Percentiles rank a stretch among this genome's conserved stretches.
These are phyloP conservation scores for Pemphigus obesinymphae DNA, from an alignment of 1,140 invertebrate species.

Conservation along the genomic window DNA sequence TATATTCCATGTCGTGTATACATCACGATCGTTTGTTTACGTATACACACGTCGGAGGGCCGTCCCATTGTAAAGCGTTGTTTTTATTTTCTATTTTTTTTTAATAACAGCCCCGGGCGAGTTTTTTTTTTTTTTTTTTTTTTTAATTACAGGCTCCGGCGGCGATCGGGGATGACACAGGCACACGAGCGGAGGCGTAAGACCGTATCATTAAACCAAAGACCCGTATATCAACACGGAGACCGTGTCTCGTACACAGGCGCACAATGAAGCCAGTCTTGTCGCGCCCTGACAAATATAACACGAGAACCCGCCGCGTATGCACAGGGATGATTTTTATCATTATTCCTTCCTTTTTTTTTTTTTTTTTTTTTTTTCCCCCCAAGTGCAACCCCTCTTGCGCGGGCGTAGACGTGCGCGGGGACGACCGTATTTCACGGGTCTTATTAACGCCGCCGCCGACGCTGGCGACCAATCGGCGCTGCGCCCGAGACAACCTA, in stretches of 20 bases:
- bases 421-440: slow-evolving; percentile 16
- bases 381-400: background rate
- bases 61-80: background rate
- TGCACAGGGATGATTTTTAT: slow-evolving; percentile 26
- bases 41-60: background rate
- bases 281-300: slow-evolving; percentile 15
- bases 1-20: background rate
- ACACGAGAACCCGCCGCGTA: background rate
- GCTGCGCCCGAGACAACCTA: slow-evolving; percentile 51
- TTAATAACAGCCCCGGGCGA: slow-evolving; percentile 7
- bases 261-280: background rate
- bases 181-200: slow-evolving; percentile 13
- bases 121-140: slow-evolving; percentile 23
- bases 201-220: slow-evolving; percentile 33
- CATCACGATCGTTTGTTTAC: background rate
- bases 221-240: background rate
- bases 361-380: too few species aligned
- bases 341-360: background rate
- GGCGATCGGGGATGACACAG: background rate
- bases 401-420: background rate
- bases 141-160: slow-evolving; percentile 12
- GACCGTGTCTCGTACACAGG: background rate
- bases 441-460: background rate
- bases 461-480: slow-evolving; percentile 64
- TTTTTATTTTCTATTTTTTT: background rate